A percentile compares a stretch with the other conserved stretches of the same genome.
These are phyloP conservation scores for Bombus pyrosoma DNA, from an alignment of 1,140 invertebrate genomes.

Conservation along the genomic window DNA sequence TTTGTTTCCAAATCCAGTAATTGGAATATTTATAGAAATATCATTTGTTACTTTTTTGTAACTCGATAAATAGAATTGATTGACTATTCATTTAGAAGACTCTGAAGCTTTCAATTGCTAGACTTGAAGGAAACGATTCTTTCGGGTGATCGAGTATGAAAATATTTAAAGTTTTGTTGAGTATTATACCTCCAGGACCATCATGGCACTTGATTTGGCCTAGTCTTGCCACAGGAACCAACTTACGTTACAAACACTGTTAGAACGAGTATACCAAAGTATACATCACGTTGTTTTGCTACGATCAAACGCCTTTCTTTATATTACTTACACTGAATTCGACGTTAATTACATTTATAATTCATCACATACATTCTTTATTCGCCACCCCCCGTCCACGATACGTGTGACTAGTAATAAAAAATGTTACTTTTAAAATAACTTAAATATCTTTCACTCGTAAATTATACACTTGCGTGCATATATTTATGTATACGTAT, in stretches of 20 bases:
- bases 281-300: neutral
- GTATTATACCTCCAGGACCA: neutral
- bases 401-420: slow-evolving; percentile 79
- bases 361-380: slow-evolving; percentile 30
- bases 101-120: neutral
- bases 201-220: slow-evolving; percentile 16
- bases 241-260: neutral
- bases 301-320: neutral
- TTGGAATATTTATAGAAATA: neutral
- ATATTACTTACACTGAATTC: neutral
- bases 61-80: neutral
- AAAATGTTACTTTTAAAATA: slow-evolving; percentile 76
- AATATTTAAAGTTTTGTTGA: slow-evolving; percentile 17
- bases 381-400: slow-evolving; percentile 66
- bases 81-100: neutral
- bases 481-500: slow-evolving; percentile 61
- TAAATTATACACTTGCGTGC: slow-evolving; percentile 48
- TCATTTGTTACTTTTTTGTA: neutral
- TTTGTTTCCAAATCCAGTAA: slow-evolving; percentile 15
- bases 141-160: neutral
- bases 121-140: neutral
- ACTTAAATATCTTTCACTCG: slow-evolving; percentile 72
- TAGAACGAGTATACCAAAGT: neutral
- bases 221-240: slow-evolving; percentile 16
- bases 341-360: slow-evolving; percentile 13